Evolutionary conservation across 2,888 invertebrate genomes (phyloP).

Genomic region (Prosopocoilus inquinatus): DNA sequence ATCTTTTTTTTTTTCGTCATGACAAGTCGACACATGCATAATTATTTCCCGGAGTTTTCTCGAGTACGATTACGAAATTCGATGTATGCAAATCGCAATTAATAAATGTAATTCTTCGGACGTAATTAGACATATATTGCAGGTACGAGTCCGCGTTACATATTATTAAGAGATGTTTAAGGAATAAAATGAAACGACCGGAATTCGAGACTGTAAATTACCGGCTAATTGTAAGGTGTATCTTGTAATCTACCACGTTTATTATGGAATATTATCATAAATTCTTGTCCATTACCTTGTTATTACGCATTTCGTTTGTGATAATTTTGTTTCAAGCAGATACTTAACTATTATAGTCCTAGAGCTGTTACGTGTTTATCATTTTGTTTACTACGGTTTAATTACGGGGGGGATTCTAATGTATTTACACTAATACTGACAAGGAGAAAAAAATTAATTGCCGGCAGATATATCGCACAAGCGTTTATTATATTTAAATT

Average conservation of each 20-base stretch:
- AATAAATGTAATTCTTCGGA: not conserved
- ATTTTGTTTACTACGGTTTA: not conserved
- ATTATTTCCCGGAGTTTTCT: not conserved
- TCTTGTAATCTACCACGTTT: slow-evolving; percentile 22
- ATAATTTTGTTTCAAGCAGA: slow-evolving; percentile 17
- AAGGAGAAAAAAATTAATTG: too few species aligned
- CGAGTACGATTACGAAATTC: not conserved
- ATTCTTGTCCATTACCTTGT: slow-evolving; percentile 21
- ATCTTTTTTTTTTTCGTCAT: too few species aligned
- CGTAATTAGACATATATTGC: slow-evolving; percentile 4
- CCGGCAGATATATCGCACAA: too few species aligned
- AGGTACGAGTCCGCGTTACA: not conserved
- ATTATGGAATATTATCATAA: slow-evolving; percentile 25
- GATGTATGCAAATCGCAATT: slow-evolving; percentile 1
- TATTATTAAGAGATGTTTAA: slow-evolving; percentile 4
- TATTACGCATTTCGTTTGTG: slow-evolving; percentile 22
- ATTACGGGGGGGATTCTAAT: not conserved
- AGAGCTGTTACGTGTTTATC: slow-evolving; percentile 1
- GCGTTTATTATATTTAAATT: too few species aligned
- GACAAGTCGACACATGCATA: not conserved
- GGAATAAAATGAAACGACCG: slow-evolving; percentile 14
- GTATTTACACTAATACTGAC: too few species aligned
- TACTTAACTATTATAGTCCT: slow-evolving; percentile 12
- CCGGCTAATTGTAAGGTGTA: slow-evolving; percentile 18
- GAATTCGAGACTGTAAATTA: slow-evolving; percentile 24